These are phyloP conservation scores for Cecropterus lyciades DNA, from an alignment of 1,140 invertebrate species.

Conservation along the genomic window DNA sequence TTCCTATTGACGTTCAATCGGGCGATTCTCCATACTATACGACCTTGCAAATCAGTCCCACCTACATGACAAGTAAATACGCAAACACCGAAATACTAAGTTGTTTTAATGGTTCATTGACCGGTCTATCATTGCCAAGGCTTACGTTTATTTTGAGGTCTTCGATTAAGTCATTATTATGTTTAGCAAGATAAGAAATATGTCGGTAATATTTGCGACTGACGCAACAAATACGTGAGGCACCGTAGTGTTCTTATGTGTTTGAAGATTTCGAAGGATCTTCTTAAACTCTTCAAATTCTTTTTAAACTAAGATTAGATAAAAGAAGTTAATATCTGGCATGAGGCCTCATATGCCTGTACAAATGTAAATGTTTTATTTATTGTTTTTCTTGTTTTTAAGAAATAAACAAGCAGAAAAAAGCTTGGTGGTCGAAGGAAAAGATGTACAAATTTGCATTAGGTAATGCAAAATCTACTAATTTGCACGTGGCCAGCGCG, in stretches of 20 bases:
- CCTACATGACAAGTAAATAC: constrained; percentile 61
- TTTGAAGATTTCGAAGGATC: not conserved
- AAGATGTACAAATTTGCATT: no score
- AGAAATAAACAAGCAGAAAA: no score
- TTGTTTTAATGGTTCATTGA: constrained; percentile 48
- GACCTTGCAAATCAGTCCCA: constrained; percentile 62
- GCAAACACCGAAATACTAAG: constrained; percentile 52
- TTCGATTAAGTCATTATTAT: not conserved
- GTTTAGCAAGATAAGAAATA: not conserved
- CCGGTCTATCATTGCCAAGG: constrained; percentile 40
- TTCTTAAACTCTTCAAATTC: no score
- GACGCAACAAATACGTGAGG: not conserved
- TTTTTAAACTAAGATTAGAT: no score
- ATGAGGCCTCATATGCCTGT: no score
- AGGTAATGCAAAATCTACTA: no score
- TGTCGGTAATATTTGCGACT: not conserved
- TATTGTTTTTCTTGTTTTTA: no score
- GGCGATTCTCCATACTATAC: constrained; percentile 44
- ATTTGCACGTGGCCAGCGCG: no score
- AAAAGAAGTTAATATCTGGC: no score
- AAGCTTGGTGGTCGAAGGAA: no score
- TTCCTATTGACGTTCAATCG: constrained; percentile 42
- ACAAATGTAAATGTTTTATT: no score
- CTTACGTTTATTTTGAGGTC: constrained; percentile 10
- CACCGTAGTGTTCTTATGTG: no score